Percentiles rank a stretch among this genome's conserved stretches.
Evolutionary conservation across 2,797 vertebrate species (phyloP).

Genomic region (Potorous gilbertii): DNA sequence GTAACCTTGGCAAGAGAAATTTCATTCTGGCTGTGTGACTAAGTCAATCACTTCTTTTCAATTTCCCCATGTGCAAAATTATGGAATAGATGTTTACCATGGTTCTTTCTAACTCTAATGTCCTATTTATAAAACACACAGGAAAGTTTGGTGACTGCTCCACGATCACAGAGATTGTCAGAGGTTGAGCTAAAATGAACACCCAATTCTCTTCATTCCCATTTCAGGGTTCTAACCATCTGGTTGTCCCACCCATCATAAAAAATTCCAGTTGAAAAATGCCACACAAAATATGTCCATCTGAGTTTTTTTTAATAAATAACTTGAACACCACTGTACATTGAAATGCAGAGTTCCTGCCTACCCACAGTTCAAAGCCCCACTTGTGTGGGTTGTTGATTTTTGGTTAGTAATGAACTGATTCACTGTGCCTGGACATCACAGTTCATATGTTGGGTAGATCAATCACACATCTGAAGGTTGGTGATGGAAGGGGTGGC

Average conservation of each 20-base stretch:
- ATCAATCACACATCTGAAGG: background rate
- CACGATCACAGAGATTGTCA: background rate
- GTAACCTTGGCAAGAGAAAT: background rate
- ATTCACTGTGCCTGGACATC: background rate
- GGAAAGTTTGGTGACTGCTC: background rate
- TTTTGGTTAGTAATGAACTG: slow-evolving; percentile 35
- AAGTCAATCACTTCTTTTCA: background rate
- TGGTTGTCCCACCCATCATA: background rate
- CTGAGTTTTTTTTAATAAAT: background rate
- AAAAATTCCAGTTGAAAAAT: slow-evolving; percentile 18
- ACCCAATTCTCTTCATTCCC: background rate
- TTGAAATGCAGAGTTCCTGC: background rate
- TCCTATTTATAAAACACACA: background rate
- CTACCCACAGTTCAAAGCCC: slow-evolving; percentile 1
- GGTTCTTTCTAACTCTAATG: background rate
- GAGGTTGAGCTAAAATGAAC: background rate
- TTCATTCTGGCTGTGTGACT: background rate
- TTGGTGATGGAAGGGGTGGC: background rate
- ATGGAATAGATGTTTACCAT: background rate
- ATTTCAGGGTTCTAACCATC: background rate
- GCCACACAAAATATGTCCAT: background rate
- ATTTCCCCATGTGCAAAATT: background rate
- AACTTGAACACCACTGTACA: slow-evolving; percentile 9
- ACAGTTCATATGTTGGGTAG: background rate
- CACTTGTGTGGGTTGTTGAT: slow-evolving; percentile 42